Percentiles rank a stretch among this genome's conserved stretches.
These are phyloP conservation scores for Hydractinia echinata DNA, from an alignment of 30 jellyfish, hydroid and myxozoan species.

Conservation along the genomic window DNA sequence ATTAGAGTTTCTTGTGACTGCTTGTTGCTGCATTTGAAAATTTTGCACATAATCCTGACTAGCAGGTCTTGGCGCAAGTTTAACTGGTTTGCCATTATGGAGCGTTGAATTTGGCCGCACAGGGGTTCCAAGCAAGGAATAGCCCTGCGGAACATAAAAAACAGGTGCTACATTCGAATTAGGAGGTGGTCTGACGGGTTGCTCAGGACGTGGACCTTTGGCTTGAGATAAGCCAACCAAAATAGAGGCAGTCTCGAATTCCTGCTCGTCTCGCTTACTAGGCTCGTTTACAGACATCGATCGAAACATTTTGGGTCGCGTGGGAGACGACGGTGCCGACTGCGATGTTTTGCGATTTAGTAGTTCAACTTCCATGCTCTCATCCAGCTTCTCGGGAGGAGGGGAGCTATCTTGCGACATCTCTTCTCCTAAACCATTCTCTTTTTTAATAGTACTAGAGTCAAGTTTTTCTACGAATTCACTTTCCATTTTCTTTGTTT, in stretches of 20 bases:
- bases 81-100: neutral
- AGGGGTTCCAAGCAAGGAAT: slow-evolving; percentile 17
- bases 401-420: neutral
- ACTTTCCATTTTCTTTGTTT: too few relatives aligned
- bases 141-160: neutral
- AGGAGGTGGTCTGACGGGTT: neutral
- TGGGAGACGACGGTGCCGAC: slow-evolving; percentile 37
- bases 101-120: neutral
- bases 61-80: neutral
- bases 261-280: slow-evolving; percentile 19
- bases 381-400: neutral
- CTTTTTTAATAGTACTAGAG: neutral
- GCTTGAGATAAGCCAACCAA: slow-evolving; percentile 33
- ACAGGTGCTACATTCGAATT: neutral
- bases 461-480: neutral
- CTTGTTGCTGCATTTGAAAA: neutral
- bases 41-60: neutral
- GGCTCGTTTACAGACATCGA: slow-evolving; percentile 16
- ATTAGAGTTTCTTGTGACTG: neutral
- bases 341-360: neutral
- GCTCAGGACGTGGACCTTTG: neutral
- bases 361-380: neutral
- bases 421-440: neutral
- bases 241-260: slow-evolving; percentile 31
- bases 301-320: slow-evolving; percentile 20